These are phyloP conservation scores for Sciurus vulgaris DNA, from an alignment of 2,797 vertebrate genomes.

Conservation along the genomic window DNA sequence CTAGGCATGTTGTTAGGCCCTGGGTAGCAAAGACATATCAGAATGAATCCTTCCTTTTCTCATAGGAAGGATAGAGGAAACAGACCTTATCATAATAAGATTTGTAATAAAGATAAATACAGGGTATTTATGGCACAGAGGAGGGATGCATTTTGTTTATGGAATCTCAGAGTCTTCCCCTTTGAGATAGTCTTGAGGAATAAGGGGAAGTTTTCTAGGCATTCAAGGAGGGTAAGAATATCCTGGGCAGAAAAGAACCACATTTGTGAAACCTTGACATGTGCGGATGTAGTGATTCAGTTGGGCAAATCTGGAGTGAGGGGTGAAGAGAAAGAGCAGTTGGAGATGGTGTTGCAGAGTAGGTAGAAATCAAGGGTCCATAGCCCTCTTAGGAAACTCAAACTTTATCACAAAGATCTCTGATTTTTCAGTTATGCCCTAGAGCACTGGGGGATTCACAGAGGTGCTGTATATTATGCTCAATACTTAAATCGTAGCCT, in stretches of 20 bases:
- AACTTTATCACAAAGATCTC: neutral
- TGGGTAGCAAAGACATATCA: constrained; percentile 20
- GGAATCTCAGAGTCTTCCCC: neutral
- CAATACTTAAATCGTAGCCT: neutral
- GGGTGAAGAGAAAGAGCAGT: neutral
- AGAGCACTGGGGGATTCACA: neutral
- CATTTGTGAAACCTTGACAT: neutral
- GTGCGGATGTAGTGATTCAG: neutral
- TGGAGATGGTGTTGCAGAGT: neutral
- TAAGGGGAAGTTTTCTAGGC: constrained; percentile 44
- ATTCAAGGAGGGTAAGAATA: neutral
- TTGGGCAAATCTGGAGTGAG: neutral
- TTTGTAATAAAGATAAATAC: constrained; percentile 27
- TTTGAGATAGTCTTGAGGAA: constrained; percentile 43
- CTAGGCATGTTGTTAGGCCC: constrained; percentile 19
- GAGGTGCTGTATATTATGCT: neutral
- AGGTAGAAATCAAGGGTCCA: neutral
- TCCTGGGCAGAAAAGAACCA: neutral
- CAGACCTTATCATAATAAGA: neutral
- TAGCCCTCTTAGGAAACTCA: neutral
- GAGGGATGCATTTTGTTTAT: constrained; percentile 7
- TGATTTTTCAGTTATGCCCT: constrained; percentile 10
- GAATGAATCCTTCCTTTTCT: neutral
- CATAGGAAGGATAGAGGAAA: neutral
- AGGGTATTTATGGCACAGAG: neutral